Percentiles rank a stretch among this genome's conserved stretches.
phyloP scores from a whole-genome alignment of 2,888 invertebrate genomes.

The Argyresthia albistria region DNA sequence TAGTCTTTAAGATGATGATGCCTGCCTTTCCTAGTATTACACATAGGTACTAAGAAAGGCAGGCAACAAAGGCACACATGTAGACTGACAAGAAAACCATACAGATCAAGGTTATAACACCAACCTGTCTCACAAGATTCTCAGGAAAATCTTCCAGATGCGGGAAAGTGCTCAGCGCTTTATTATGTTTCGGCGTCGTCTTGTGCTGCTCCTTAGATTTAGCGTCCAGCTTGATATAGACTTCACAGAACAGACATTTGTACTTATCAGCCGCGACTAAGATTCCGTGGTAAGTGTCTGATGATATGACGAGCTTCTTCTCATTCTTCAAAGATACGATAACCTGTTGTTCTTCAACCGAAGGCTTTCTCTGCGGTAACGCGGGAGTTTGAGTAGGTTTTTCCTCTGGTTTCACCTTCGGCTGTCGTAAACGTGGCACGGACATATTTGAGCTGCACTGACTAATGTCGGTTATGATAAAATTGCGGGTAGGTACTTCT shows the following conservation, averaged over 20 bases:
- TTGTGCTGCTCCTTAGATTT: conserved; percentile 31
- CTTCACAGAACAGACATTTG: conserved; percentile 37
- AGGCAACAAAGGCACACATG: background rate
- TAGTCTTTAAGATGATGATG: too few species aligned
- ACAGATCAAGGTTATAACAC: background rate
- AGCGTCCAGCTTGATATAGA: conserved; percentile 22
- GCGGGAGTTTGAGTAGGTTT: too few species aligned
- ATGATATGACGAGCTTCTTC: conserved; percentile 35
- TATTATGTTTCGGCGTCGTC: conserved; percentile 23
- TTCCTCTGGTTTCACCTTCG: too few species aligned
- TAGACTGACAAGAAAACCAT: background rate
- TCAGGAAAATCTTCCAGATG: conserved; percentile 31
- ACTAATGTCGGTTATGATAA: too few species aligned
- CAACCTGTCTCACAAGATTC: conserved; percentile 42
- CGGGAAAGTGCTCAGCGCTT: conserved; percentile 24
- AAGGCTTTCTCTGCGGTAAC: too few species aligned
- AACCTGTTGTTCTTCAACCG: conserved; percentile 10
- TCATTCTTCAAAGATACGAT: conserved; percentile 36
- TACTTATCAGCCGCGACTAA: conserved; percentile 26
- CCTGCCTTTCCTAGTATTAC: too few species aligned
- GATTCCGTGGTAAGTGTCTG: conserved; percentile 41
- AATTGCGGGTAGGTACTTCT: too few species aligned
- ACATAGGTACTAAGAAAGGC: background rate
- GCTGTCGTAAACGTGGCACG: too few species aligned
- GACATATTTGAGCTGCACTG: too few species aligned